These are phyloP conservation scores for Malachius bipustulatus DNA, from an alignment of 2,888 invertebrate species.

Conservation along the genomic window DNA sequence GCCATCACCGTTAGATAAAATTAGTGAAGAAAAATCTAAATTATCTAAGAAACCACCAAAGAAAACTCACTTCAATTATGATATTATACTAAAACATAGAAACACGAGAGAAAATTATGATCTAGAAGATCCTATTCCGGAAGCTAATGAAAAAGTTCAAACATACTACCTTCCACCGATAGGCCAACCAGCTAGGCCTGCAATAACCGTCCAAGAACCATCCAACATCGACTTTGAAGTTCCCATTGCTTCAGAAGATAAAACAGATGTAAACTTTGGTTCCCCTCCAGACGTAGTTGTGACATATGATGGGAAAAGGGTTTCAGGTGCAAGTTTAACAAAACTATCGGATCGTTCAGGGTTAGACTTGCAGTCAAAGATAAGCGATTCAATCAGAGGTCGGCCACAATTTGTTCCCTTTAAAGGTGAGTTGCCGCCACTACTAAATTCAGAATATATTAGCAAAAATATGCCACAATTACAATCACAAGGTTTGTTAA, in stretches of 20 bases:
- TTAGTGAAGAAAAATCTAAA: constrained; percentile 30
- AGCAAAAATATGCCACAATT: constrained; percentile 32
- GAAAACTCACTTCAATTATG: constrained; percentile 21
- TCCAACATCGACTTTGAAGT: constrained; percentile 38
- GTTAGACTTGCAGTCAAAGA: constrained; percentile 35
- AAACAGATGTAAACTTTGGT: constrained; percentile 18
- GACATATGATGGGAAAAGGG: constrained; percentile 64
- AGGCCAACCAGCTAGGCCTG: constrained; percentile 35
- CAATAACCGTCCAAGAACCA: constrained; percentile 21
- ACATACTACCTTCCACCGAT: constrained; percentile 64
- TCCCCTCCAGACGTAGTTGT: constrained; percentile 48
- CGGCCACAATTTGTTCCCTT: constrained; percentile 64
- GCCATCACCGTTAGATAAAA: constrained; percentile 61
- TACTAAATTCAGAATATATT: constrained; percentile 39
- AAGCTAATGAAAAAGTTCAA: constrained; percentile 56
- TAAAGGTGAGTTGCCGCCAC: constrained; percentile 59
- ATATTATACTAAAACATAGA: constrained; percentile 21
- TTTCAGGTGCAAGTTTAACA: constrained; percentile 53
- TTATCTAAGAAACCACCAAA: constrained; percentile 29
- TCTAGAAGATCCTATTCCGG: constrained; percentile 42
- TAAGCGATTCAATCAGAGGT: constrained; percentile 49
- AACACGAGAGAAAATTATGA: constrained; percentile 23
- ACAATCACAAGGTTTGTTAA: constrained; percentile 25
- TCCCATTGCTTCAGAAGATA: constrained; percentile 16
- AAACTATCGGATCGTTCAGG: constrained; percentile 26